Base-by-base conservation (phyloP, 2,113 vertebrate genomes). In the Mus pahari region DNA sequence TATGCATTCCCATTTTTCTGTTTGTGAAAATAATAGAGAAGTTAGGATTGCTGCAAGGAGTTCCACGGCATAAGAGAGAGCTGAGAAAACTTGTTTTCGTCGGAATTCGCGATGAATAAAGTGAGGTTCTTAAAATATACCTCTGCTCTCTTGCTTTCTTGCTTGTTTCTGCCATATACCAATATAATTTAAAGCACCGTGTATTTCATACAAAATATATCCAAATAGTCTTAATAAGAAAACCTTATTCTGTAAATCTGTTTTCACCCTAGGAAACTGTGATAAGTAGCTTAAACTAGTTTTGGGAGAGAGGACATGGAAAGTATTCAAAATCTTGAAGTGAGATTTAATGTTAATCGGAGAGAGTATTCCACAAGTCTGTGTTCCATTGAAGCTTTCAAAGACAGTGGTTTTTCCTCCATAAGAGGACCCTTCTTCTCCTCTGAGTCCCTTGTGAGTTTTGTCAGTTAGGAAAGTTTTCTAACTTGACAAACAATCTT, bases 71-170 rank as follows among this genome's bases (percentile, higher is more conserved):
- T 62, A 77, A 36, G 31, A 87, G 14, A 73, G 3, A 20, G 79
- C 2, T 71, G 42, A 75, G 92, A 74, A 42, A 45, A 20, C 89
- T 86, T 73, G 96, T 36, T 86, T 73, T 97, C 36, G 83, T 53
- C 92, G 96, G 96, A 77, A 89, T 90, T 78, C 28, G 48, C 97
- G 39, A 50, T 79, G 78, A 60, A 68, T 36, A 96, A 95, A 87
- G 42, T 10, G 26, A 53, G 22, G 87, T 10, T 53, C 39, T 68
- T 95, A 96, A 97, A 64, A 22, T 87, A 91, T 4, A 90, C 20
- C 39, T 84, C 0, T 68, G 1, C 64, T 96, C 93, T 95, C 45
- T 64, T 1, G 66, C 31, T 64, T 8, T 48, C 45, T 48, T 20
- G 79, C 68, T 87, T 88, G 39, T 36, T 78, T 95, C 81, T 88